phyloP scores from a whole-genome alignment of 1,140 invertebrate species.

The Drosophila subpulchrella region DNA sequence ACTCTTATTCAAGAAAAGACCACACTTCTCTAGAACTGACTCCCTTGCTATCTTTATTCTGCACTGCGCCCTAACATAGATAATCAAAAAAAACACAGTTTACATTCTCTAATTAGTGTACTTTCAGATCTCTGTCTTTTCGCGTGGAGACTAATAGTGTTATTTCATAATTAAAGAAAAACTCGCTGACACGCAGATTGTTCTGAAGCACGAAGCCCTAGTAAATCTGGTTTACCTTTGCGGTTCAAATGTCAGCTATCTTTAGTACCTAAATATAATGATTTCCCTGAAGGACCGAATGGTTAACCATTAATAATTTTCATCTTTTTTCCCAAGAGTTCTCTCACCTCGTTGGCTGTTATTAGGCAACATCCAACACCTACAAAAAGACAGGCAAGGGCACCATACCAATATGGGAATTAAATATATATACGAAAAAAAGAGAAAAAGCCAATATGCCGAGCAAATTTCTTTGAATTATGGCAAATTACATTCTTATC shows the following conservation, averaged over 20 bases:
- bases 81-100: no score
- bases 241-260: no score
- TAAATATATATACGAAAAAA: slow-evolving; percentile 16
- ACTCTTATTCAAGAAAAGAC: neutral
- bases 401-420: slow-evolving; percentile 7
- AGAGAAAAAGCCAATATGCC: slow-evolving; percentile 71
- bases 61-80: no score
- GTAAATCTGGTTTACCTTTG: no score
- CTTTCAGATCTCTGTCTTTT: no score
- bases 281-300: slow-evolving; percentile 51
- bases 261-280: neutral
- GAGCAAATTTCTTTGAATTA: slow-evolving; percentile 82
- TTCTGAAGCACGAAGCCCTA: no score
- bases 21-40: neutral
- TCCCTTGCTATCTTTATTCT: no score
- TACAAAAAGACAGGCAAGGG: neutral
- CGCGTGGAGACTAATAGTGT: no score
- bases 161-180: no score
- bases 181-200: no score
- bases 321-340: slow-evolving; percentile 26
- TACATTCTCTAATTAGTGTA: no score
- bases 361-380: slow-evolving; percentile 17
- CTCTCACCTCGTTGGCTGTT: slow-evolving; percentile 13
- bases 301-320: slow-evolving; percentile 72
- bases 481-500: slow-evolving; percentile 83